phyloP scores from a whole-genome alignment of 2,888 invertebrate genomes.

The Philopedon plagiatum region DNA sequence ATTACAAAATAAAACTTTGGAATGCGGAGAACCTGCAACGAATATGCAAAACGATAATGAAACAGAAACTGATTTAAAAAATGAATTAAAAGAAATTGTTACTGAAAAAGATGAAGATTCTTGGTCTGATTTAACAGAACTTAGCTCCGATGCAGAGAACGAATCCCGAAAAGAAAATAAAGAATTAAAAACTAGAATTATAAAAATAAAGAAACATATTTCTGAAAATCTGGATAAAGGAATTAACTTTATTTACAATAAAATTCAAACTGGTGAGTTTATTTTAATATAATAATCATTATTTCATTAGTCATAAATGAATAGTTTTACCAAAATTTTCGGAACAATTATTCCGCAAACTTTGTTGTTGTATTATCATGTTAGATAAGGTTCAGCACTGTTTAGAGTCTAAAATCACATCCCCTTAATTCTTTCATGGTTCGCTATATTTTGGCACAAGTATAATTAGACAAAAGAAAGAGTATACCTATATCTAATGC shows the following conservation, averaged over 20 bases:
- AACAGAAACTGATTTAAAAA: background rate
- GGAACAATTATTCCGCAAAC: too few relatives aligned
- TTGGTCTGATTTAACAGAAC: slow-evolving; percentile 57
- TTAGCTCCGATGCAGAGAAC: slow-evolving; percentile 30
- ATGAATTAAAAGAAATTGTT: slow-evolving; percentile 9
- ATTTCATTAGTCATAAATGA: too few relatives aligned
- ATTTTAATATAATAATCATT: too few relatives aligned
- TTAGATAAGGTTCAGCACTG: too few relatives aligned
- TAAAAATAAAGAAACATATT: background rate
- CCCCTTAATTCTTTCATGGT: too few relatives aligned
- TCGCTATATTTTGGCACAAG: too few relatives aligned
- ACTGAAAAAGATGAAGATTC: slow-evolving; percentile 51
- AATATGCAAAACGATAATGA: background rate
- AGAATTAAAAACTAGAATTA: background rate
- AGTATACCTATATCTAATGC: too few relatives aligned
- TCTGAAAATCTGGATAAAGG: background rate
- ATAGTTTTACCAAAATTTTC: too few relatives aligned
- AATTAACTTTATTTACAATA: background rate
- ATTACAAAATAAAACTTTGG: background rate
- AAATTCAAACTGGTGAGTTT: background rate
- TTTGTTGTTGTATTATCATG: too few relatives aligned
- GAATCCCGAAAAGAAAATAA: background rate
- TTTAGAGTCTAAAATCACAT: too few relatives aligned
- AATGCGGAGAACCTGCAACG: slow-evolving; percentile 15
- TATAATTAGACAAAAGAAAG: too few relatives aligned